Percentiles rank a stretch among this genome's conserved stretches.
phyloP scores from a whole-genome alignment of 2,113 vertebrate species.

The Pygathrix nemaeus region DNA sequence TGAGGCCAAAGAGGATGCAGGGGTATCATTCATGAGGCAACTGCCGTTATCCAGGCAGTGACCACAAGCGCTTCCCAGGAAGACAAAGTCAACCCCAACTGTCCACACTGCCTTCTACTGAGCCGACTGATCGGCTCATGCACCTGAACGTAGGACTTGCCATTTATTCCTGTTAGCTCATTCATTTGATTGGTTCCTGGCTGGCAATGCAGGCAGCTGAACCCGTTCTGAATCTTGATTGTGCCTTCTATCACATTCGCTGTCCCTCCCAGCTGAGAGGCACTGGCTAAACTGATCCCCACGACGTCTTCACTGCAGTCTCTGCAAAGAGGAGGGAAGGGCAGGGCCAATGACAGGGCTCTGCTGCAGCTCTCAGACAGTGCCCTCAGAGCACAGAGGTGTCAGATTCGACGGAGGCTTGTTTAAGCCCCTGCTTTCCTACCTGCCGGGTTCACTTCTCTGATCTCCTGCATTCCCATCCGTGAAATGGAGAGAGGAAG shows the following conservation, averaged over 20 bases:
- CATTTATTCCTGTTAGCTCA: not conserved
- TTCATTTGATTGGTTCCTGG: not conserved
- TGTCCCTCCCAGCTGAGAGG: not conserved
- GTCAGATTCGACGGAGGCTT: fast-evolving
- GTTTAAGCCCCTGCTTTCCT: not conserved
- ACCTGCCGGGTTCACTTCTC: not conserved
- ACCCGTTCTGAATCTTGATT: not conserved
- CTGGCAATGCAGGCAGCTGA: not conserved
- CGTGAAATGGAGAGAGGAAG: too few relatives aligned
- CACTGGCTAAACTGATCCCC: not conserved
- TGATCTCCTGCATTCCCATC: not conserved
- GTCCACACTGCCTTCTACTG: not conserved
- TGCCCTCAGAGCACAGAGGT: not conserved
- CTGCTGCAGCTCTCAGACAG: fast-evolving
- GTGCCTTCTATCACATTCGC: constrained; percentile 8
- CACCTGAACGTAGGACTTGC: not conserved
- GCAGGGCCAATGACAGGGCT: not conserved
- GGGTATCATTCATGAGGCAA: not conserved
- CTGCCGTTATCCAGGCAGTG: not conserved
- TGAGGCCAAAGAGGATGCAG: not conserved
- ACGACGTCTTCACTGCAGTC: not conserved
- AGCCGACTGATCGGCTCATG: not conserved
- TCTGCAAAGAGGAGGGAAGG: not conserved
- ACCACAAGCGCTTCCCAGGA: fast-evolving
- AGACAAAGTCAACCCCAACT: not conserved